A percentile compares a stretch with the other conserved stretches of the same genome.
These are phyloP conservation scores for Aeoliscus strigatus DNA, from an alignment of 2,797 vertebrate genomes.

Conservation along the genomic window DNA sequence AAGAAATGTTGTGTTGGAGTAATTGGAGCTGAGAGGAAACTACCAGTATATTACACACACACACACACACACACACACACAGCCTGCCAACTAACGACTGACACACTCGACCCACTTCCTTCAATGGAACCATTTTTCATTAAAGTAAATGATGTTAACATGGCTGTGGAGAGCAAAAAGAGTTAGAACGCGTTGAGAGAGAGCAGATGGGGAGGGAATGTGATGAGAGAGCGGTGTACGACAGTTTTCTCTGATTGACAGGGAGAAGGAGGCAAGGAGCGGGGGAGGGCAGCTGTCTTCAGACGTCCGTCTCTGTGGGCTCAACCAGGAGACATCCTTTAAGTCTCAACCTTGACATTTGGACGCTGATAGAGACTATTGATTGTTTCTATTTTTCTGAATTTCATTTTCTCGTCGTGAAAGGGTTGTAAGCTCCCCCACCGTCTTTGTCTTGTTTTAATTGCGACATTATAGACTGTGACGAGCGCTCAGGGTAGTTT, in stretches of 20 bases:
- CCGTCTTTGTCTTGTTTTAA: too few species aligned
- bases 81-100: slow-evolving; percentile 8
- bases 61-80: slow-evolving; percentile 5
- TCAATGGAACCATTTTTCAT: slow-evolving; percentile 16
- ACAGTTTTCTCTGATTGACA: slow-evolving; percentile 42
- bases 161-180: not conserved
- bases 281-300: slow-evolving; percentile 56
- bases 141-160: slow-evolving; percentile 13
- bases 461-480: too few species aligned
- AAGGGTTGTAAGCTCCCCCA: too few species aligned
- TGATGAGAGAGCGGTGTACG: slow-evolving; percentile 19
- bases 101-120: too few species aligned
- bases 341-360: slow-evolving; percentile 39
- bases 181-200: not conserved
- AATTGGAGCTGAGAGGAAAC: slow-evolving; percentile 53
- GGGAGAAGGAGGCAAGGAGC: slow-evolving; percentile 21
- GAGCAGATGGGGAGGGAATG: slow-evolving; percentile 35
- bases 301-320: slow-evolving; percentile 49
- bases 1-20: slow-evolving; percentile 62
- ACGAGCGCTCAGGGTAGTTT: too few species aligned
- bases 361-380: too few species aligned
- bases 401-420: too few species aligned
- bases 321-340: slow-evolving; percentile 42
- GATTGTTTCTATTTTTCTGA: too few species aligned
- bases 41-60: slow-evolving; percentile 18